Evolutionary conservation across 2,888 invertebrate genomes (phyloP).

Genomic region (Xestobium rufovillosum): DNA sequence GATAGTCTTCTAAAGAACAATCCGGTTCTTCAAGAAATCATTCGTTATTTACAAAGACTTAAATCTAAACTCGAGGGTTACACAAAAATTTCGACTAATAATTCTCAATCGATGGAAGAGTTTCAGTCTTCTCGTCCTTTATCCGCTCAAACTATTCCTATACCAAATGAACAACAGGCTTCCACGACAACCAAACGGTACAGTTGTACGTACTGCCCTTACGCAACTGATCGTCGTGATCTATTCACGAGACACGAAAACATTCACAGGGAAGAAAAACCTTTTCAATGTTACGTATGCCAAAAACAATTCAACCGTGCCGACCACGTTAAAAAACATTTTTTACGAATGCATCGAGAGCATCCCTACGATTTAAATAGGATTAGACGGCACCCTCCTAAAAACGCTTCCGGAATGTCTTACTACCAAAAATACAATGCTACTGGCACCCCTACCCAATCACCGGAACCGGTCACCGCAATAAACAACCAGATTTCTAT

Average conservation of each 20-base stretch:
- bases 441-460: conserved; percentile 25
- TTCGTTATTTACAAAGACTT: conserved; percentile 60
- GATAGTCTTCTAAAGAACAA: conserved; percentile 62
- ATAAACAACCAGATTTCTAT: conserved; percentile 33
- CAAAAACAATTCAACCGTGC: conserved; percentile 90
- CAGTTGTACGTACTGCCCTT: conserved; percentile 80
- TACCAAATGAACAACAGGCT: conserved; percentile 19
- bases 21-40: conserved; percentile 66
- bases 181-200: conserved; percentile 56
- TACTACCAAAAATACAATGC: conserved; percentile 44
- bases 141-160: background rate
- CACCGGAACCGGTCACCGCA: conserved; percentile 29
- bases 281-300: conserved; percentile 89
- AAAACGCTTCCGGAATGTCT: conserved; percentile 50
- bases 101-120: conserved; percentile 34
- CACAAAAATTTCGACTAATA: conserved; percentile 34
- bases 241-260: conserved; percentile 88
- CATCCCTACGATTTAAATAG: conserved; percentile 79
- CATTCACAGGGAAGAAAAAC: conserved; percentile 88
- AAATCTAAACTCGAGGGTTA: conserved; percentile 54
- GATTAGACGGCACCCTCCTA: conserved; percentile 60
- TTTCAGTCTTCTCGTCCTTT: conserved; percentile 19
- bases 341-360: conserved; percentile 85
- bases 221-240: conserved; percentile 85
- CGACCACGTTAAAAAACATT: conserved; percentile 92